Evolutionary conservation across 2,113 vertebrate species (phyloP).

Genomic region (Amblyornis subalaris): DNA sequence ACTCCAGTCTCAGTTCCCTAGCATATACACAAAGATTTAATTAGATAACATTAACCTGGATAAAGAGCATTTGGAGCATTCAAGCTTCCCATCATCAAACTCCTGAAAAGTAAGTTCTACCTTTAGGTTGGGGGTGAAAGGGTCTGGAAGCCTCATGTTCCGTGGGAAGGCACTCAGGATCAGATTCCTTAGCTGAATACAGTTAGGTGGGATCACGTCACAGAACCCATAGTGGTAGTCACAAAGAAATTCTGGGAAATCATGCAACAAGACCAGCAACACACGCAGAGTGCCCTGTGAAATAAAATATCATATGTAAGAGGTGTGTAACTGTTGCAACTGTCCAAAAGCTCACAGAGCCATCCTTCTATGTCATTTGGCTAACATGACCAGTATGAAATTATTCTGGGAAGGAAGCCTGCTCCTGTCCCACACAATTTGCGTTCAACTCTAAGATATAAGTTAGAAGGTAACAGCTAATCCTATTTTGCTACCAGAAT

Average conservation of each 20-base stretch:
- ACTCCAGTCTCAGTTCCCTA: rapidly evolving
- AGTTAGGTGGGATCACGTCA: conserved; percentile 98
- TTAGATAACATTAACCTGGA: not conserved
- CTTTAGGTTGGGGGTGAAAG: conserved; percentile 98
- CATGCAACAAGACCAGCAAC: conserved; percentile 93
- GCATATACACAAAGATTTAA: not conserved
- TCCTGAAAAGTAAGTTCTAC: conserved; percentile 59
- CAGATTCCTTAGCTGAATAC: conserved; percentile 97
- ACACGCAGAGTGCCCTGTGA: conserved; percentile 93
- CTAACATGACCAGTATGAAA: not conserved
- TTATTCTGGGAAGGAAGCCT: not conserved
- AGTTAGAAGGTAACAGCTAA: not conserved
- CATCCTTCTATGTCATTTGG: not conserved
- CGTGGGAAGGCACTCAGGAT: conserved; percentile 99
- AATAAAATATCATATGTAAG: not conserved
- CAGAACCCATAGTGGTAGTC: conserved; percentile 99
- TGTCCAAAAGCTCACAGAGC: not conserved
- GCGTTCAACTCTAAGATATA: not conserved
- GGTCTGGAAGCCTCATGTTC: conserved; percentile 99
- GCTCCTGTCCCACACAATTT: not conserved
- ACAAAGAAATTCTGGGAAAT: conserved; percentile 98
- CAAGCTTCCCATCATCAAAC: not conserved
- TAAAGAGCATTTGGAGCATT: not conserved
- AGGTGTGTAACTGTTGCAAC: not conserved
- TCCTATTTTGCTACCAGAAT: not conserved